Conservation (phyloP, 2,113 vertebrate genomes). For the Myotis lucifugus region DNA sequence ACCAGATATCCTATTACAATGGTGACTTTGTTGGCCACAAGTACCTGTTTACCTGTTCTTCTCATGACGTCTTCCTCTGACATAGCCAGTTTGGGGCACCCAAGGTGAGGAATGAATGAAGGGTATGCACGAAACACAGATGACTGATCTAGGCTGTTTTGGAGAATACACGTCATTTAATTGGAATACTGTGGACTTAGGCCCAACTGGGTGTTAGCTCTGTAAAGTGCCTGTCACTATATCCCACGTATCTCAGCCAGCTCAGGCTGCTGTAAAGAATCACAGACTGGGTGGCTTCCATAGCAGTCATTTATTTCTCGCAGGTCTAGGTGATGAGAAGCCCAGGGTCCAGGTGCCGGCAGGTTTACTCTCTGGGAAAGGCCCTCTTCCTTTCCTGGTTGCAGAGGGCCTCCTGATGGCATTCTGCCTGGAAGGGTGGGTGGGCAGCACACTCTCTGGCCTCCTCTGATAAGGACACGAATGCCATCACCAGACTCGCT, state of each 20-base stretch:
- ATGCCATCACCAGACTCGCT: background rate
- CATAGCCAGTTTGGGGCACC: conserved; percentile 6
- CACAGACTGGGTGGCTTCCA: background rate
- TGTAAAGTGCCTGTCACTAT: background rate
- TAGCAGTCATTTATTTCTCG: background rate
- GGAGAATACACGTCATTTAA: background rate
- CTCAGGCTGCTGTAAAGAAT: background rate
- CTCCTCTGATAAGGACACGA: background rate
- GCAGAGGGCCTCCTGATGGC: background rate
- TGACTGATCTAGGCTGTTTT: background rate
- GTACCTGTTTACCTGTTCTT: conserved; percentile 5
- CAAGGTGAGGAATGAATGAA: background rate
- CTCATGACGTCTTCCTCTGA: conserved; percentile 29
- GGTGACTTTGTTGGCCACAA: background rate
- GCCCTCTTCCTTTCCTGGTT: background rate
- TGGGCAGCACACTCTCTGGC: too few relatives aligned
- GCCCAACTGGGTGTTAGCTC: background rate
- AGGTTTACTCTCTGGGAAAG: background rate
- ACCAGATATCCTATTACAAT: background rate
- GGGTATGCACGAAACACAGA: background rate
- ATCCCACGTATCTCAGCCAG: background rate
- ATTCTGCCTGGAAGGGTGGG: too few relatives aligned
- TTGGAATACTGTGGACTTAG: background rate
- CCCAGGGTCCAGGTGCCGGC: background rate
- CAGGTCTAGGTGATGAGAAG: background rate